Evolutionary conservation across 64 coral and sea anemone genomes (phyloP).

Genomic region (Cladopsammia gracilis): DNA sequence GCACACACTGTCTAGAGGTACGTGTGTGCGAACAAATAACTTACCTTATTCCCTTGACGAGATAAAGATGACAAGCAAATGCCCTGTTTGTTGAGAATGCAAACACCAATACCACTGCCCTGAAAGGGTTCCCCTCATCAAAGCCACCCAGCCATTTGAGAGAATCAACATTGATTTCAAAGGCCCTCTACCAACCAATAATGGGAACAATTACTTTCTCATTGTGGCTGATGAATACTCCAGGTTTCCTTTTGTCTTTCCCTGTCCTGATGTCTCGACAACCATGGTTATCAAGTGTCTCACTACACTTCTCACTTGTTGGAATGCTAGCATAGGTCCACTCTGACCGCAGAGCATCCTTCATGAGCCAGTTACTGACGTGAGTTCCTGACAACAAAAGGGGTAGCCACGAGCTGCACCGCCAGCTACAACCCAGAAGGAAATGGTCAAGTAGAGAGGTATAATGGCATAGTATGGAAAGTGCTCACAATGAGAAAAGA

Average conservation of each 20-base stretch:
- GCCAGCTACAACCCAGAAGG: constrained; percentile 26
- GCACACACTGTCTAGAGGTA: too few relatives aligned
- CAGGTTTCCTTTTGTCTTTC: constrained; percentile 65
- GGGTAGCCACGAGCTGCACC: constrained; percentile 46
- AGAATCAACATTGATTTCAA: constrained; percentile 86
- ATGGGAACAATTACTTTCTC: constrained; percentile 71
- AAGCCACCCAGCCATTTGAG: constrained; percentile 68
- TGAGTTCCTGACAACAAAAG: constrained; percentile 33
- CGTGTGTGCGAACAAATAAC: too few relatives aligned
- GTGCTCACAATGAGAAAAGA: constrained; percentile 28
- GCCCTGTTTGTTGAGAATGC: constrained; percentile 66
- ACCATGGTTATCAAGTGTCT: too few relatives aligned
- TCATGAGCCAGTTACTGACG: constrained; percentile 45
- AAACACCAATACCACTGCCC: constrained; percentile 64
- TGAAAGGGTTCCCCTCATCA: constrained; percentile 70
- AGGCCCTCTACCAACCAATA: constrained; percentile 57
- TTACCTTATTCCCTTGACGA: too few relatives aligned
- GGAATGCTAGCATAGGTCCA: too few relatives aligned
- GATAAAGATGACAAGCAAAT: constrained; percentile 40
- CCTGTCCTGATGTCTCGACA: not conserved
- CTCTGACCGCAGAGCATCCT: constrained; percentile 33
- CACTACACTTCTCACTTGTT: too few relatives aligned
- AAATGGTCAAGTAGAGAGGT: constrained; percentile 51
- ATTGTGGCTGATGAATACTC: constrained; percentile 73
- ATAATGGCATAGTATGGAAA: constrained; percentile 55